Base-by-base conservation (phyloP, 2,113 vertebrate genomes). In the Hymenochirus boettgeri region DNA sequence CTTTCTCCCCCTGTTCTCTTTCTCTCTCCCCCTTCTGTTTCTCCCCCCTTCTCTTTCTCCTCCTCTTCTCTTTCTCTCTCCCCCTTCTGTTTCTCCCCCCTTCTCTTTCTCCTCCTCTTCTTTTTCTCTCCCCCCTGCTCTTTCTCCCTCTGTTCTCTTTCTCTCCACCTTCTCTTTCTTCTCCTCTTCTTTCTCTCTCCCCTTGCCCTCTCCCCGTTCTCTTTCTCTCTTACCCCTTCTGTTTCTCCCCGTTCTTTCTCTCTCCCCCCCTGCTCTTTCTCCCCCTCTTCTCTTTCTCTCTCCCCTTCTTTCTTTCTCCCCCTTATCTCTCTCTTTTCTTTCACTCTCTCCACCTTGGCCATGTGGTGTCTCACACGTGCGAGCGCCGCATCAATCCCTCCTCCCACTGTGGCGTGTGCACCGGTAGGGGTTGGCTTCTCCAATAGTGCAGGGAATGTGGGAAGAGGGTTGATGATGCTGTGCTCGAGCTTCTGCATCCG, bases 121-220 rank as follows among this genome's bases (percentile, higher is more conserved):
- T 5, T 13, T 35, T 29, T 12, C 29, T 19, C 64, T 5, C 2
- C 2, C 1, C n/a, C n/a, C n/a, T n/a, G n/a, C n/a, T n/a, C n/a
- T n/a, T n/a, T n/a, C n/a, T n/a, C n/a, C n/a, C n/a, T n/a, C n/a
- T n/a, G n/a, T n/a, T n/a, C n/a, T n/a, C n/a, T n/a, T n/a, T n/a
- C n/a, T n/a, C n/a, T n/a, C n/a, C n/a, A n/a, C n/a, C n/a, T n/a
- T n/a, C n/a, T n/a, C n/a, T n/a, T n/a, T n/a, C n/a, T n/a, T n/a
- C 3, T n/a, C 21, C 11, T 29, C 23, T 27, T 10, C 42, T 2
- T 4, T 4, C 15, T 23, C 7, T 12, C 1, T 21, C 7, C 13
- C n/a, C 6, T 13, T 7, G 8, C 0, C 0, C 1, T 70, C 2
- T 1, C 1, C n/a, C n/a, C n/a, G n/a, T n/a, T n/a, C n/a, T n/a